Evolutionary conservation across 2,888 invertebrate genomes (phyloP).

Genomic region (Alviniconcha strummeri): DNA sequence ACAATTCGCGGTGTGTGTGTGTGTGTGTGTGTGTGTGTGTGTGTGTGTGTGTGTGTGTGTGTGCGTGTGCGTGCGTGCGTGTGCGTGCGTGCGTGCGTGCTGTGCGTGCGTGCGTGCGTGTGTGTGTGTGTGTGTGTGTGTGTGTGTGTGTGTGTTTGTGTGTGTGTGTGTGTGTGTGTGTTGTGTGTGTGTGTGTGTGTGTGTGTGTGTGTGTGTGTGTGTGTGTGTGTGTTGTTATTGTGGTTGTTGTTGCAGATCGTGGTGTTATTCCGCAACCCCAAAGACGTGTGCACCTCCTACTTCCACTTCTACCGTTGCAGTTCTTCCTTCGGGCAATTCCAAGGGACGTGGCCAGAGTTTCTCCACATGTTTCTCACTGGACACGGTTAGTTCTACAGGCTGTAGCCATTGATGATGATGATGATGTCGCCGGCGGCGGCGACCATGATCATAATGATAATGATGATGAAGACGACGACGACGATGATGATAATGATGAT

Average conservation of each 20-base stretch:
- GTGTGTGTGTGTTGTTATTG: not conserved
- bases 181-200: not conserved
- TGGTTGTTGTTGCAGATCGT: constrained; percentile 48
- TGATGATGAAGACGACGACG: no score
- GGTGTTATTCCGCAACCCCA: constrained; percentile 82
- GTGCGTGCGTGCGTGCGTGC: no score
- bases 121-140: not conserved
- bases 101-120: no score
- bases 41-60: no score
- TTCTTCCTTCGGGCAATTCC: constrained; percentile 70
- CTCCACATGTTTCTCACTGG: constrained; percentile 71
- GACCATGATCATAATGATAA: no score
- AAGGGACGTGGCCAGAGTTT: constrained; percentile 72
- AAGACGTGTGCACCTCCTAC: constrained; percentile 89
- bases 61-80: no score
- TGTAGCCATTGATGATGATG: no score
- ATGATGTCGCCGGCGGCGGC: no score
- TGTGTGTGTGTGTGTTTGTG: no score
- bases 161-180: not conserved
- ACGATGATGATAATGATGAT: no score
- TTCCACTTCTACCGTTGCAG: constrained; percentile 80
- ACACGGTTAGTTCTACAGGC: constrained; percentile 51
- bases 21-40: no score
- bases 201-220: not conserved
- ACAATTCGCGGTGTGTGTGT: no score